These are phyloP conservation scores for Ceyx erithaca DNA, from an alignment of 2,797 vertebrate species.

Conservation along the genomic window DNA sequence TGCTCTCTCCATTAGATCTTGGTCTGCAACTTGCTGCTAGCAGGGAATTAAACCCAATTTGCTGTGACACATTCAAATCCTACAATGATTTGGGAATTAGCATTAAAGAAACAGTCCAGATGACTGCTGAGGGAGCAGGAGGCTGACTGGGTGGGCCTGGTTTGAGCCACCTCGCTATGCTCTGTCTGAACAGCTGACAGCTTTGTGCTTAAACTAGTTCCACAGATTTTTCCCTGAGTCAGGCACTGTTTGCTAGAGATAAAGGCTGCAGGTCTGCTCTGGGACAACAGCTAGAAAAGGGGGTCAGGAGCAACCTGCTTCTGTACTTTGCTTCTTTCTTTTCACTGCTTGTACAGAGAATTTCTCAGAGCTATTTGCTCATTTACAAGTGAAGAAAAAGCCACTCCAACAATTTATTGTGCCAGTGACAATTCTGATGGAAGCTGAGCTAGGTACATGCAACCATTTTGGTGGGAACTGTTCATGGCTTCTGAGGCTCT, in stretches of 20 bases:
- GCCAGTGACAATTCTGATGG: not conserved
- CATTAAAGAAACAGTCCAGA: not conserved
- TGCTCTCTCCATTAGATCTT: not conserved
- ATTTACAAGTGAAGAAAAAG: not conserved
- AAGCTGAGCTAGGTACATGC: not conserved
- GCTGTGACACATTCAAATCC: conserved; percentile 32
- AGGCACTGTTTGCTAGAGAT: not conserved
- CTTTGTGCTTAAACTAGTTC: not conserved
- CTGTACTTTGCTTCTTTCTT: not conserved
- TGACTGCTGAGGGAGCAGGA: not conserved
- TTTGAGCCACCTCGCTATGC: not conserved
- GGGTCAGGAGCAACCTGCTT: not conserved
- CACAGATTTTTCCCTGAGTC: not conserved
- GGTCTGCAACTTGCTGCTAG: conserved; percentile 30
- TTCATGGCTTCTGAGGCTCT: not conserved
- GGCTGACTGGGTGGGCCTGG: not conserved
- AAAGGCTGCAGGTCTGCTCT: not conserved
- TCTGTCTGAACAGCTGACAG: not conserved
- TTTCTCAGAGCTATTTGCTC: not conserved
- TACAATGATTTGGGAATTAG: conserved; percentile 12
- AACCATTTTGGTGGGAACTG: not conserved
- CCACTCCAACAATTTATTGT: not conserved
- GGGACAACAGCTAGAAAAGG: not conserved
- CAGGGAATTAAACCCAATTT: conserved; percentile 40
- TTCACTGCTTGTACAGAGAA: not conserved